Percentiles rank a stretch among this genome's conserved stretches.
Conservation (phyloP, 2,113 vertebrate species). For the Chaetodon trifascialis region DNA sequence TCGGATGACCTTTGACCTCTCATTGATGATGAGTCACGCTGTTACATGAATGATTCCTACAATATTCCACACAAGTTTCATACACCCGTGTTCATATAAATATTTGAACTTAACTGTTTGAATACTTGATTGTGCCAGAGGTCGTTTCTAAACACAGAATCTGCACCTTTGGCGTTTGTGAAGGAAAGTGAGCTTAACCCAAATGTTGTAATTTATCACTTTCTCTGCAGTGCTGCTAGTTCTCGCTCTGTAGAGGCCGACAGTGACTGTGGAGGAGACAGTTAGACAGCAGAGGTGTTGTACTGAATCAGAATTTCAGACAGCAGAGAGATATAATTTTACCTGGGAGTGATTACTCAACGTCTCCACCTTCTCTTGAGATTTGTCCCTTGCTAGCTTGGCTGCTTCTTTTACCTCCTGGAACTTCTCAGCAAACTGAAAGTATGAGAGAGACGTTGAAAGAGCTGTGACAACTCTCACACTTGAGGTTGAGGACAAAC, state of each 20-base stretch:
- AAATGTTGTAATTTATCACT: background rate
- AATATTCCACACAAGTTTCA: conserved; percentile 8
- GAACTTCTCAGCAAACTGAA: conserved; percentile 98
- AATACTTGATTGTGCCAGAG: conserved; percentile 12
- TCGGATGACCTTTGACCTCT: conserved; percentile 30
- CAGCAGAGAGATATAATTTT: conserved; percentile 59
- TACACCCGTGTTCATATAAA: background rate
- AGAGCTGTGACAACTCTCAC: background rate
- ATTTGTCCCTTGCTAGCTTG: conserved; percentile 92
- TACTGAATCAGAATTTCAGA: conserved; percentile 26
- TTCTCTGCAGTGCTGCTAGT: background rate
- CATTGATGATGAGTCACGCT: background rate
- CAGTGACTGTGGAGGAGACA: background rate
- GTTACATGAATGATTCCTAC: background rate
- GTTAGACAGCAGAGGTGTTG: conserved; percentile 4
- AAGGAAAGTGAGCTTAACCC: background rate
- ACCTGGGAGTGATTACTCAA: conserved; percentile 94
- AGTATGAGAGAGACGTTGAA: conserved; percentile 37
- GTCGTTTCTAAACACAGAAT: conserved; percentile 5
- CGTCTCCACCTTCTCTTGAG: conserved; percentile 94
- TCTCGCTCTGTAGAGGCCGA: background rate
- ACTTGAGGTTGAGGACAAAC: background rate
- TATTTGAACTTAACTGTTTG: background rate
- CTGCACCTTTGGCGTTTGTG: conserved; percentile 1
- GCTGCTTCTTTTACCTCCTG: conserved; percentile 97